A percentile compares a stretch with the other conserved stretches of the same genome.
Evolutionary conservation across 2,113 vertebrate genomes (phyloP).

Genomic region (Ophthalmolycus amberensis): DNA sequence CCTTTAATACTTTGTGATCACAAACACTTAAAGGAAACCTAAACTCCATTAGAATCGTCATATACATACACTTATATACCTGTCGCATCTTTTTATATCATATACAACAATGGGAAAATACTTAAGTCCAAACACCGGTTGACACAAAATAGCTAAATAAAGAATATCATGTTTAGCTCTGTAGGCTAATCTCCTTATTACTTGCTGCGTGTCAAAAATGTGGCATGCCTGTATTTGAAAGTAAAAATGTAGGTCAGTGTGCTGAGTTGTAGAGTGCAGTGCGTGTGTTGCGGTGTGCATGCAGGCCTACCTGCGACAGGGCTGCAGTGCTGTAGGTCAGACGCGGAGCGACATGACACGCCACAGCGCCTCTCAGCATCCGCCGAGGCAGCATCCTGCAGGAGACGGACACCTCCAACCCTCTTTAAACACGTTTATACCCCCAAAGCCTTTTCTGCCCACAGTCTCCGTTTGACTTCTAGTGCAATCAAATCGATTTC

Average conservation of each 20-base stretch:
- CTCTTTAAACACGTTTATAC: neutral
- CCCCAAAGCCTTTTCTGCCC: neutral
- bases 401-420: conserved; percentile 3
- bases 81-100: neutral
- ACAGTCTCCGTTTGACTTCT: neutral
- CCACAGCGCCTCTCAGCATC: conserved; percentile 37
- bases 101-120: neutral
- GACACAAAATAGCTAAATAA: neutral
- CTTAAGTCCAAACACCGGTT: too few species aligned
- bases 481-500: neutral
- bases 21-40: neutral
- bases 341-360: conserved; percentile 32
- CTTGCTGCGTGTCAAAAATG: neutral
- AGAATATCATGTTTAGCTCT: neutral
- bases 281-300: neutral
- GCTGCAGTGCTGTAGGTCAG: conserved; percentile 64
- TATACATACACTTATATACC: neutral
- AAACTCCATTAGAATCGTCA: too few species aligned
- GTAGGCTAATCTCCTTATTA: neutral
- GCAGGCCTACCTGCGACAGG: conserved; percentile 68
- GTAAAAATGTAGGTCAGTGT: neutral
- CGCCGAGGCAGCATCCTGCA: conserved; percentile 68
- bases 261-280: neutral
- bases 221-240: neutral
- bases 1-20: neutral